Evolutionary conservation across 2,888 invertebrate genomes (phyloP).

Genomic region (Limnephilus lunatus): DNA sequence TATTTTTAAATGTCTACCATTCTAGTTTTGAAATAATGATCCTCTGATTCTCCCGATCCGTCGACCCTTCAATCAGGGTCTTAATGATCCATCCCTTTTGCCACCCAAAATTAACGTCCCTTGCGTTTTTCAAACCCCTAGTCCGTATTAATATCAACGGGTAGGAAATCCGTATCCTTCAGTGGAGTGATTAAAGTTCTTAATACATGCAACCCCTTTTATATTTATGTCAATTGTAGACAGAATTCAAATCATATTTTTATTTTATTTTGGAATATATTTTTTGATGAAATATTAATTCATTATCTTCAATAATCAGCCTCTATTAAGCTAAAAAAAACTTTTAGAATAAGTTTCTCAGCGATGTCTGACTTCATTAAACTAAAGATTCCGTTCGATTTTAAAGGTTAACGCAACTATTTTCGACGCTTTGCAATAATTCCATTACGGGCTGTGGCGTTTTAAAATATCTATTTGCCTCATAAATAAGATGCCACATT

Average conservation of each 20-base stretch:
- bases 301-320: not conserved
- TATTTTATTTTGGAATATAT: no score
- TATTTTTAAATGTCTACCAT: not conserved
- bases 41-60: not conserved
- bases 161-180: constrained; percentile 15
- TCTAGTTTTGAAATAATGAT: not conserved
- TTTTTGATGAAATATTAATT: not conserved
- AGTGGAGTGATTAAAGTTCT: constrained; percentile 15
- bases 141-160: not conserved
- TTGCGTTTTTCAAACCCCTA: constrained; percentile 11
- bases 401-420: no score
- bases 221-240: not conserved
- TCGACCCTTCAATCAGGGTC: constrained; percentile 7
- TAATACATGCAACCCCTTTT: constrained; percentile 4
- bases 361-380: not conserved
- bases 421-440: no score
- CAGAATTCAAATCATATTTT: not conserved
- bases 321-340: not conserved
- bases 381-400: not conserved
- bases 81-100: constrained; percentile 24
- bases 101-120: constrained; percentile 25
- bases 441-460: not conserved
- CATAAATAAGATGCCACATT: not conserved
- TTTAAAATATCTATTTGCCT: not conserved
- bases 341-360: not conserved